phyloP scores from a whole-genome alignment of 2,888 invertebrate genomes.

The Dolichomitus sp. region DNA sequence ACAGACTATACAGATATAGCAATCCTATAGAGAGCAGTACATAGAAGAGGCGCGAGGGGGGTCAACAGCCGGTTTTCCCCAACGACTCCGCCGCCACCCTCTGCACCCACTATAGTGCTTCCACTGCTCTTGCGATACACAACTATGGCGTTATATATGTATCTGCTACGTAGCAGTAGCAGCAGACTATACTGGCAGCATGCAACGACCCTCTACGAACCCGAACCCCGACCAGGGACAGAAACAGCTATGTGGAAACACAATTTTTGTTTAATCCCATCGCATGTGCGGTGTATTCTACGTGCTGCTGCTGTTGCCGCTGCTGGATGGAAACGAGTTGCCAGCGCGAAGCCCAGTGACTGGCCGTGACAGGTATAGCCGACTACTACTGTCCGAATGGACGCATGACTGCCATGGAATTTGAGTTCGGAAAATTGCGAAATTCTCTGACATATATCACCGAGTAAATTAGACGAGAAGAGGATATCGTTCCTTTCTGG shows the following conservation, averaged over 20 bases:
- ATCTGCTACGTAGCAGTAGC: background rate
- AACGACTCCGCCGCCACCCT: slow-evolving; percentile 40
- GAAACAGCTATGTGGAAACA: slow-evolving; percentile 58
- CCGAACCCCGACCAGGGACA: slow-evolving; percentile 25
- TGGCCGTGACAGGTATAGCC: slow-evolving; percentile 61
- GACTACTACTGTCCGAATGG: slow-evolving; percentile 50
- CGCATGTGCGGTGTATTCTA: slow-evolving; percentile 44
- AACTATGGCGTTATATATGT: background rate
- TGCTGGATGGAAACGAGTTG: slow-evolving; percentile 49
- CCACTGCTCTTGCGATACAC: slow-evolving; percentile 26
- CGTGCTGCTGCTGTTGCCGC: slow-evolving; percentile 17
- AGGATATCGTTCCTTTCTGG: background rate
- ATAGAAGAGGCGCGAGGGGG: background rate
- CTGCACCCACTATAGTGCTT: slow-evolving; percentile 14
- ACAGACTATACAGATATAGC: slow-evolving; percentile 18
- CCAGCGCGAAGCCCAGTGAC: slow-evolving; percentile 38
- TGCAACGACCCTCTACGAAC: slow-evolving; percentile 30
- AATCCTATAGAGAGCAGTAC: background rate
- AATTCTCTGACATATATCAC: slow-evolving; percentile 55
- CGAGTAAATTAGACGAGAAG: slow-evolving; percentile 36
- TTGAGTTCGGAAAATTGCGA: slow-evolving; percentile 62
- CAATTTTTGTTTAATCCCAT: slow-evolving; percentile 65
- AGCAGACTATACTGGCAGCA: slow-evolving; percentile 28
- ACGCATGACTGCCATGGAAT: slow-evolving; percentile 47
- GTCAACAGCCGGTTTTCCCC: slow-evolving; percentile 51